Evolutionary conservation across 2,797 vertebrate genomes (phyloP), one percentile per base, ranked within the genome.

Genomic region (Natrix natrix): DNA sequence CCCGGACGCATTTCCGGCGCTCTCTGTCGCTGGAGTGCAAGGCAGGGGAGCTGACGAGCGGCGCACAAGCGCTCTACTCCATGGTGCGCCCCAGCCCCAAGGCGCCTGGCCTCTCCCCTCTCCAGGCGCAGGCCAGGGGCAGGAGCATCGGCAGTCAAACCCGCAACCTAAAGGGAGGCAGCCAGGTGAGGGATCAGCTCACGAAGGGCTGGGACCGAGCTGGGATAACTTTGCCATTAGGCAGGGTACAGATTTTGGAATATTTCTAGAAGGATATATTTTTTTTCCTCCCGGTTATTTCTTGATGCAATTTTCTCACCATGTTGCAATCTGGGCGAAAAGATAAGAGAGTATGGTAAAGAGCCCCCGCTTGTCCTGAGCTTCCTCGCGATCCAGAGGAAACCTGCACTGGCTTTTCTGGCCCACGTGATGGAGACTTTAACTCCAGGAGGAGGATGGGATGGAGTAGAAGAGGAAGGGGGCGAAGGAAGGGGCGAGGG

Each of bases 1-100:
- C 87, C 8, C 92, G 91, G 60, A 83, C 96, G 14, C 96, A 96
- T 92, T 98, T 97, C 94, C 95, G 93, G 48, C 96, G 95, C 22
- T 98, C 98, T 5, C 96, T 98, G 22, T 98, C 98, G 10, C 96
- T 98, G 90, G 98, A 98, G 88, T 97, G 98, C 55, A 96, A 97
- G 0, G 93, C 96, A 86, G 95, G 97, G 87, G 95, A 97, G 0
- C 95, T 96, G 1, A 93, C 88, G 0, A 69, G 74, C 0, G 92
- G 69, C 2, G 94, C 95, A 3, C 96, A 96, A 61, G 92, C 96
- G 16, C 95, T 98, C 78, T 97, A 97, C 90, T 97, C 98, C 54
- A 96, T 97, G 48, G 97, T 97, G 87, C 97, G 97, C 37, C 93
- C 93, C 0, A 60, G 94, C 28, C 90, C 63, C 87, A 96, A 96